Base-by-base conservation (phyloP, 1,140 invertebrate genomes). In the Lordiphosa collinella region DNA sequence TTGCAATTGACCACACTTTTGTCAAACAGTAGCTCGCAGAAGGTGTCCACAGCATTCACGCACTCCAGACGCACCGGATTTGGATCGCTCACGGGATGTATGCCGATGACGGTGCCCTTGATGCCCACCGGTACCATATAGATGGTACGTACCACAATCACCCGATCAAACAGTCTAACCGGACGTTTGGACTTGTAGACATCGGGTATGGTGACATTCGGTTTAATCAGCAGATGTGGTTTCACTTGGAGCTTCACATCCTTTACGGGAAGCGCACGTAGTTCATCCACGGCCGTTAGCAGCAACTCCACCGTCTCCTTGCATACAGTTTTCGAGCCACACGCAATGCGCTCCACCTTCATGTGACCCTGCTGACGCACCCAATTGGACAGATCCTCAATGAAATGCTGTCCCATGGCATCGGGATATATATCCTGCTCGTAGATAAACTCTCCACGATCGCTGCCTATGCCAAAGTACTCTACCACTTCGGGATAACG, bases 71-170 rank as follows among this genome's bases (percentile, higher is more conserved):
- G 85, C 10, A 89, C 87, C 0, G 87, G 87, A 63, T 89, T 89
- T 0, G 82, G 80, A 51, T 89, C 87, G 4, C 18, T 71, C 0
- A 87, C 61, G 1, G 90, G 91, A 57, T 92, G 89, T 4, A 95
- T 90, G 22, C 93, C 95, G 12, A 96, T 92, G 1, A 98, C 91
- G 0, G 95, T 97, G 31, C 97, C 97, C 68, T 92, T 93, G 1
- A 92, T 90, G 4, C 96, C 97, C 10, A 96, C 89, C 0, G 96
- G 96, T 6, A 97, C 87, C 79, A 87, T 67, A 68, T 93, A 94
- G 41, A 92, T 92, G 38, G 93, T 91, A 31, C 93, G 91, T 0
- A 95, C 92, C 69, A 94, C 93, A 2, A 98, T 92, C 34, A 99
- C 93, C 50, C 97, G 91, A 87, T 99, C 97, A 64, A 95, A 94